Evolutionary conservation across 2,797 vertebrate genomes (phyloP).

Genomic region (Columba guinea): DNA sequence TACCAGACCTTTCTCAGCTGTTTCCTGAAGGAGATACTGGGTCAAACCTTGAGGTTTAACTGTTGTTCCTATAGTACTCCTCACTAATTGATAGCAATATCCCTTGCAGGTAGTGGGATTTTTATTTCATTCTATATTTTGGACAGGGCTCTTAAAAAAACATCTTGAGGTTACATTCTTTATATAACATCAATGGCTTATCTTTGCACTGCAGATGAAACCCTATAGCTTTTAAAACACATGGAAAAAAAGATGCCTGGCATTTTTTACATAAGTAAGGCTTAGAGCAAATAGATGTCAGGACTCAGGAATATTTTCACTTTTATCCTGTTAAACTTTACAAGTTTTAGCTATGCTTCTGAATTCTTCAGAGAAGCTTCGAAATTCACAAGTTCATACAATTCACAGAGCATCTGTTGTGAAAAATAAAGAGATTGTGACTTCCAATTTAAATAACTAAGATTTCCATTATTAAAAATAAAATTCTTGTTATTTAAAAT

Average conservation of each 20-base stretch:
- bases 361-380: conserved; percentile 79
- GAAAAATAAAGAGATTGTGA: conserved; percentile 81
- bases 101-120: not conserved
- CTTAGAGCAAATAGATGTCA: conserved; percentile 74
- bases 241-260: conserved; percentile 31
- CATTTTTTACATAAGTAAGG: conserved; percentile 69
- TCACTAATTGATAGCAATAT: not conserved
- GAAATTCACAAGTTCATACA: conserved; percentile 82
- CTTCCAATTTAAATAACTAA: conserved; percentile 79
- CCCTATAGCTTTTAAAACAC: conserved; percentile 8
- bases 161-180: not conserved
- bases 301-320: conserved; percentile 74
- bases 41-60: not conserved
- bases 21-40: not conserved
- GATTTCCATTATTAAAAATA: conserved; percentile 77
- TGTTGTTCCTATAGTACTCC: not conserved
- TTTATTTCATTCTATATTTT: not conserved
- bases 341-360: conserved; percentile 78
- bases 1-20: not conserved
- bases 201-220: conserved; percentile 1
- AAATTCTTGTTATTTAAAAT: conserved; percentile 53
- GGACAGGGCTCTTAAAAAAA: not conserved
- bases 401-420: conserved; percentile 85
- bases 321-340: conserved; percentile 75
- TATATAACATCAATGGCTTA: not conserved